Conservation (phyloP, 2,113 vertebrate species). For the Anarrhichthys ocellatus region DNA sequence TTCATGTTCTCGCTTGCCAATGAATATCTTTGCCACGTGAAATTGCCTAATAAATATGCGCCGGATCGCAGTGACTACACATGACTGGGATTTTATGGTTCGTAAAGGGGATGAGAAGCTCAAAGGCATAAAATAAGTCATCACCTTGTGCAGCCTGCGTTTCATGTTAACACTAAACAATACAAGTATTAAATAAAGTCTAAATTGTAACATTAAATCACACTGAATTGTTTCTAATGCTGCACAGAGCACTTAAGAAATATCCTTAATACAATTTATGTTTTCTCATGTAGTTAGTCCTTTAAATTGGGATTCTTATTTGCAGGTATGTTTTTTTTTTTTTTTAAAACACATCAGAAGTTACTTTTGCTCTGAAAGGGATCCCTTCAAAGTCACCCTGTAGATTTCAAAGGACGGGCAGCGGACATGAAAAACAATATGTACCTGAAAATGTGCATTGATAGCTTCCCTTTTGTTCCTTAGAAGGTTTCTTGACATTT, state of each 20-base stretch:
- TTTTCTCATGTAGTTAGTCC: too few species aligned
- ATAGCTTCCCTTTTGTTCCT: not conserved
- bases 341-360: not conserved
- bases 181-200: conserved; percentile 18
- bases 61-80: conserved; percentile 27
- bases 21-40: conserved; percentile 57
- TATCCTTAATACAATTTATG: not conserved
- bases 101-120: conserved; percentile 28
- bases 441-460: not conserved
- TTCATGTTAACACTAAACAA: conserved; percentile 43
- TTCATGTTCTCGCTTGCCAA: conserved; percentile 56
- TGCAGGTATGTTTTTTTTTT: not conserved
- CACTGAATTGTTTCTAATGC: conserved; percentile 7
- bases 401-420: not conserved
- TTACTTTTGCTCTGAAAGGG: not conserved
- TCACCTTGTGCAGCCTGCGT: conserved; percentile 24
- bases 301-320: not conserved
- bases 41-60: conserved; percentile 73
- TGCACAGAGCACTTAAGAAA: not conserved
- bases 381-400: not conserved
- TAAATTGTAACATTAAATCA: conserved; percentile 23
- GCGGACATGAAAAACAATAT: not conserved
- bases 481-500: conserved; percentile 7
- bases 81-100: conserved; percentile 62
- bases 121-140: conserved; percentile 43